These are phyloP conservation scores for Pandion haliaetus DNA, from an alignment of 2,113 vertebrate species.

Conservation along the genomic window DNA sequence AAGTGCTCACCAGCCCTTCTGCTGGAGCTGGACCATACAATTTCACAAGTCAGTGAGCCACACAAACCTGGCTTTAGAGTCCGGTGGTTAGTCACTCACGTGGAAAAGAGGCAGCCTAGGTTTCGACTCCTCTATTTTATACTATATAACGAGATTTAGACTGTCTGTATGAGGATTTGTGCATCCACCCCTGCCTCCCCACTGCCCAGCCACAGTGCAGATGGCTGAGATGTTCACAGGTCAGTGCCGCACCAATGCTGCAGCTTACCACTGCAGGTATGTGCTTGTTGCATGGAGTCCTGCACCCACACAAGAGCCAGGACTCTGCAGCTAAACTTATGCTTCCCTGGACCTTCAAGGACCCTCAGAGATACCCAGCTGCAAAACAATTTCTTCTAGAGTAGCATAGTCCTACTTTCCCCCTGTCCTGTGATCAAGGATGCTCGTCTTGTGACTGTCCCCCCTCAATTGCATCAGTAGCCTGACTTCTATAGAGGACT, in stretches of 20 bases:
- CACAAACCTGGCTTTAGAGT: not conserved
- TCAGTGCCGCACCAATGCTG: not conserved
- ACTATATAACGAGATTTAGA: not conserved
- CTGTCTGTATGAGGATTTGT: not conserved
- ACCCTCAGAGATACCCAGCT: not conserved
- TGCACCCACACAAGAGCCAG: not conserved
- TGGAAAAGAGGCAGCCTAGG: not conserved
- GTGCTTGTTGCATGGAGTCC: not conserved
- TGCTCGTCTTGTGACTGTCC: not conserved
- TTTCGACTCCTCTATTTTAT: not conserved
- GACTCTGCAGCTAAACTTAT: not conserved
- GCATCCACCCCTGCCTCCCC: not conserved
- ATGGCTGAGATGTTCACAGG: not conserved
- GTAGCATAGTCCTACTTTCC: not conserved
- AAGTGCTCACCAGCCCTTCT: not conserved
- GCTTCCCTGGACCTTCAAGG: not conserved
- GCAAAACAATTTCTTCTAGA: not conserved
- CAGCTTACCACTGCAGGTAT: not conserved
- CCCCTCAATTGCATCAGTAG: not conserved
- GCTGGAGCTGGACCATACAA: not conserved
- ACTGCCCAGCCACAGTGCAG: not conserved
- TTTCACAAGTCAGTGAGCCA: conserved; percentile 47
- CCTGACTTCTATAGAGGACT: not conserved
- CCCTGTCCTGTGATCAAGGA: not conserved
- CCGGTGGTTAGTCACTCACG: conserved; percentile 6